Evolutionary conservation across 2,888 invertebrate species (phyloP), one percentile per base, ranked within the genome.

Genomic region (Apotomis turbidana): DNA sequence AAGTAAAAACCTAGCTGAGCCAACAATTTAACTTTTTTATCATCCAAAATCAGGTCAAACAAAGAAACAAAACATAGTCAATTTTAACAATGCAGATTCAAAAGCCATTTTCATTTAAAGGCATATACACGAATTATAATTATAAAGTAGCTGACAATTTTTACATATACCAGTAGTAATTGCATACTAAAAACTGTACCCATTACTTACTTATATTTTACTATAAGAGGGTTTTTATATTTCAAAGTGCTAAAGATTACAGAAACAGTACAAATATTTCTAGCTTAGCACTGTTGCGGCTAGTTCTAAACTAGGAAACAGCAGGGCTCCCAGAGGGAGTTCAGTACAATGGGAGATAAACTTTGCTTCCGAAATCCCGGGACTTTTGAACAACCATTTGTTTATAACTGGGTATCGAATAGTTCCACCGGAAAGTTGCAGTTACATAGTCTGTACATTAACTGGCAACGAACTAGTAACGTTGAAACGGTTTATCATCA

Each of bases 291-390:
- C 49, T 58, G 58, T 51, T 38, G 13, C n/a, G 60, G 15, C 58
- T 49, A 55, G 36, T 58, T 67, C 13, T n/a, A 9, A 51, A 62
- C 69, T 55, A 61, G 68, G 61, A 57, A 62, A n/a, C 55, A 66
- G 12, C 44, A 44, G 66, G 49, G 46, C n/a, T 51, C 15, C 69
- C 41, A 49, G 57, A 44, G 12, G 51, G 9, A 61, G 49, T 41
- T 51, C 52, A 15, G 58, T 38, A 15, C 58, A 58, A 52, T 27
- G 27, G 15, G 5, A 63, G 70, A 64, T 70, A 64, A 59, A 64
- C 58, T 63, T 41, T 13, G 41, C 49, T 13, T 57, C 36, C 12
- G 49, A 49, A 62, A 62, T 36, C 62, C 27, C 10, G 36, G 8
- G 54, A 15, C 27, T 12, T 68, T 68, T 54, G 15, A 66, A 12